These are phyloP conservation scores for Ecliptopera silaceata DNA, from an alignment of 2,888 invertebrate genomes.

Conservation along the genomic window DNA sequence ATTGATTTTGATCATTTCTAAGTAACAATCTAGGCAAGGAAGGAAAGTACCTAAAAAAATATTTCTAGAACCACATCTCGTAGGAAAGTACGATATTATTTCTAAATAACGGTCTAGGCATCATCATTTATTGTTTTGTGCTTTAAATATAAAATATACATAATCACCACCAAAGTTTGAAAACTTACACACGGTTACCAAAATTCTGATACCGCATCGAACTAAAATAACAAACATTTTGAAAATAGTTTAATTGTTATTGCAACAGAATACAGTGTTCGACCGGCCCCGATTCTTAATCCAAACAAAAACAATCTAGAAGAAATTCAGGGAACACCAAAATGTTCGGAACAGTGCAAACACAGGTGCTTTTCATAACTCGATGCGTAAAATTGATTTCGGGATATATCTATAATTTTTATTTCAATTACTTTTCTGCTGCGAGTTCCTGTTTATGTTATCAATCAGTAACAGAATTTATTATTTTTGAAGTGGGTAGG, in stretches of 20 bases:
- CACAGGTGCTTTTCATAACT: constrained; percentile 16
- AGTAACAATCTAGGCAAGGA: too few species aligned
- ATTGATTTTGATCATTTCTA: too few species aligned
- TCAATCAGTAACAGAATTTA: neutral
- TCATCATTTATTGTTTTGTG: too few species aligned
- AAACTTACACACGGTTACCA: too few species aligned
- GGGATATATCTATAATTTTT: neutral
- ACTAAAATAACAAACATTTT: neutral
- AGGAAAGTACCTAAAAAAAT: too few species aligned
- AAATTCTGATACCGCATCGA: too few species aligned
- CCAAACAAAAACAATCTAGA: neutral
- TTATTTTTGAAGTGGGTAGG: too few species aligned
- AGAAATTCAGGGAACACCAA: neutral
- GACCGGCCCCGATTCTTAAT: neutral
- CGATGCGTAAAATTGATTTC: neutral
- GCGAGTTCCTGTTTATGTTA: neutral
- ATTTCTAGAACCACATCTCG: too few species aligned
- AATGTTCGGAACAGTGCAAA: constrained; percentile 3
- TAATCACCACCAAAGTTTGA: too few species aligned
- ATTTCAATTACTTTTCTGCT: neutral
- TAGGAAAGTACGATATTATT: too few species aligned
- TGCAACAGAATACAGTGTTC: neutral
- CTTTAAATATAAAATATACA: too few species aligned
- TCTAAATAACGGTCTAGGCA: too few species aligned
- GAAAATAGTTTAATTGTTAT: neutral